Conservation (phyloP, 2,888 invertebrate genomes). For the Ormyrus pomaceus region DNA sequence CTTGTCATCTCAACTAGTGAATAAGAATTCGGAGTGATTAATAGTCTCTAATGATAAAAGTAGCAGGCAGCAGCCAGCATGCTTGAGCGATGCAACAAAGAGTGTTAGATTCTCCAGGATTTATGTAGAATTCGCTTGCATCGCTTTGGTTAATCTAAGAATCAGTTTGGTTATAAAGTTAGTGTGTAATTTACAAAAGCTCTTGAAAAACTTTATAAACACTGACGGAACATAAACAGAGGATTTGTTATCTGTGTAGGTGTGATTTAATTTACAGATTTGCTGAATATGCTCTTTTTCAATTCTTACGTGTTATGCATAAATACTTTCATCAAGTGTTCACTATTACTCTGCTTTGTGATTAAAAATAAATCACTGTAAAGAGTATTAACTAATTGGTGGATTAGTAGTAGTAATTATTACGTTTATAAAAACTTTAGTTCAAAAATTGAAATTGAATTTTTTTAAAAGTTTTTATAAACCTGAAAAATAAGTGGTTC, state of each 20-base stretch:
- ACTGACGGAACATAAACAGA: background rate
- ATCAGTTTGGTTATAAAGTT: conserved; percentile 15
- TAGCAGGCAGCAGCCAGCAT: conserved; percentile 74
- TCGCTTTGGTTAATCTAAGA: conserved; percentile 43
- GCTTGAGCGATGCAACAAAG: conserved; percentile 72
- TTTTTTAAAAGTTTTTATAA: no score
- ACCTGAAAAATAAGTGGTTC: no score
- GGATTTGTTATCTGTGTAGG: background rate
- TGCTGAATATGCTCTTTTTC: background rate
- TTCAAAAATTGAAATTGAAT: conserved; percentile 1
- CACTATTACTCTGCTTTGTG: background rate
- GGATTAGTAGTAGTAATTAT: conserved; percentile 18
- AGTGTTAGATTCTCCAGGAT: conserved; percentile 47
- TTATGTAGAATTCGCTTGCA: conserved; percentile 39
- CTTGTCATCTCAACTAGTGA: conserved; percentile 8
- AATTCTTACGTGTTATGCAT: background rate
- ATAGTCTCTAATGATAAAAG: conserved; percentile 61
- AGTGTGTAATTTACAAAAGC: conserved; percentile 37
- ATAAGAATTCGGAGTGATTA: conserved; percentile 26
- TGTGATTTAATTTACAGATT: conserved; percentile 2
- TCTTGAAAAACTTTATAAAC: conserved; percentile 19
- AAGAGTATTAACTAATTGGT: conserved; percentile 19
- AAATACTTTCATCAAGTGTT: background rate
- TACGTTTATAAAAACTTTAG: conserved; percentile 1
- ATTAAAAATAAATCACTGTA: background rate